phyloP scores from a whole-genome alignment of 2,888 invertebrate genomes.

The Ormyrus nitidulus region DNA sequence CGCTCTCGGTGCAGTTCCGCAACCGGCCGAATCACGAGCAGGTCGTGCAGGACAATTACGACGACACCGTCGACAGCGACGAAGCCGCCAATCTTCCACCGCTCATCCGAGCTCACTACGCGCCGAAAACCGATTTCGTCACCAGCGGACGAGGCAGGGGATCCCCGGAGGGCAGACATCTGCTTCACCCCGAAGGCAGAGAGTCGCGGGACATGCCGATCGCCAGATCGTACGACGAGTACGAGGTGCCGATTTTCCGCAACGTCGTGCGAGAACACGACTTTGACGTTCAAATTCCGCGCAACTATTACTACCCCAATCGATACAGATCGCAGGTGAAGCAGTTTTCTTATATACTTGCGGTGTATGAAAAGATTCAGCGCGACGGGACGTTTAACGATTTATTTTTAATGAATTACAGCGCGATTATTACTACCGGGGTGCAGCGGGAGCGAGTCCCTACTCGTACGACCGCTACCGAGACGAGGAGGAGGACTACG shows the following conservation, averaged over 20 bases:
- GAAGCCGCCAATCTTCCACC: slow-evolving; percentile 50
- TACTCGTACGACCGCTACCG: slow-evolving; percentile 66
- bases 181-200: slow-evolving; percentile 62
- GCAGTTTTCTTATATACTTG: neutral
- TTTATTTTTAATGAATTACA: slow-evolving; percentile 39
- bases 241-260: slow-evolving; percentile 62
- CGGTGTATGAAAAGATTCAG: too few relatives aligned
- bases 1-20: slow-evolving; percentile 69
- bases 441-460: slow-evolving; percentile 50
- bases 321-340: slow-evolving; percentile 65
- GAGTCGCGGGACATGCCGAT: slow-evolving; percentile 68
- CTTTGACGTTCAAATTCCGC: slow-evolving; percentile 60
- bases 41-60: slow-evolving; percentile 15
- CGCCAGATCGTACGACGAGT: slow-evolving; percentile 64
- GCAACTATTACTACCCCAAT: slow-evolving; percentile 66
- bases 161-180: neutral
- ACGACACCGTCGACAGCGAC: slow-evolving; percentile 11
- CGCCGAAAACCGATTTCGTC: slow-evolving; percentile 69
- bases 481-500: slow-evolving; percentile 67
- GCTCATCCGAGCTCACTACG: slow-evolving; percentile 60
- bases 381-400: too few relatives aligned
- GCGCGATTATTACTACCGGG: slow-evolving; percentile 66
- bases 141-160: slow-evolving; percentile 65
- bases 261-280: slow-evolving; percentile 60
- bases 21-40: slow-evolving; percentile 65